Conservation (phyloP, 2,113 vertebrate genomes). For the Gorsachius goisagi region DNA sequence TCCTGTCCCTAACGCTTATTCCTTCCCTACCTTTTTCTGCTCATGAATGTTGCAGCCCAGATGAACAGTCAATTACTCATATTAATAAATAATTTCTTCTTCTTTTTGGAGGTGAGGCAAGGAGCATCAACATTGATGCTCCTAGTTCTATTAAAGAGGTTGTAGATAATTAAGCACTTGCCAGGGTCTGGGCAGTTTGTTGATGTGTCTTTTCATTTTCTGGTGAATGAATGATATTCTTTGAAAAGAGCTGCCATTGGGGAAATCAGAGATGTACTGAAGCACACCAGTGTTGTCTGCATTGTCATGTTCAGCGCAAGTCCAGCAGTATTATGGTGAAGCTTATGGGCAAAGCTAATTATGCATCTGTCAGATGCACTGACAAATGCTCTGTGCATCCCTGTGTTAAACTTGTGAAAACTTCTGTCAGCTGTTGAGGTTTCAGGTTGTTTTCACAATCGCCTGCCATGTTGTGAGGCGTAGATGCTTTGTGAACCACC, state of each 20-base stretch:
- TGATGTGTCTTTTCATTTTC: constrained; percentile 69
- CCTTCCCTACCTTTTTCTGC: not conserved
- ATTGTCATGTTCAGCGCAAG: constrained; percentile 38
- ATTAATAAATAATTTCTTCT: constrained; percentile 35
- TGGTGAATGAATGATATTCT: constrained; percentile 62
- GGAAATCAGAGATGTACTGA: constrained; percentile 71
- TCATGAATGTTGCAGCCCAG: not conserved
- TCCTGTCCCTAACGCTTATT: not conserved
- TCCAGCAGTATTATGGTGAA: constrained; percentile 20
- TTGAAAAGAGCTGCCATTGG: constrained; percentile 49
- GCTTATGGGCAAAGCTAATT: constrained; percentile 43
- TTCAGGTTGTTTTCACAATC: not conserved
- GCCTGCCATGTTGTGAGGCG: not conserved
- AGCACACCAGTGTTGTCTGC: constrained; percentile 21
- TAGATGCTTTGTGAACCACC: not conserved
- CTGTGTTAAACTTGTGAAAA: not conserved
- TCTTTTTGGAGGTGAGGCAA: constrained; percentile 27
- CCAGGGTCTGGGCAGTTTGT: constrained; percentile 23
- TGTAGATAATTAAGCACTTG: constrained; percentile 60
- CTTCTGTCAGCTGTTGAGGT: not conserved
- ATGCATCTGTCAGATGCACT: constrained; percentile 34
- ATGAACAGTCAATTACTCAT: constrained; percentile 15
- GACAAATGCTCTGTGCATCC: not conserved
- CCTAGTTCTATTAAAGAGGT: not conserved
- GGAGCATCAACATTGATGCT: not conserved